These are phyloP conservation scores for Galago senegalensis DNA, from an alignment of 2,797 vertebrate species.

Conservation along the genomic window DNA sequence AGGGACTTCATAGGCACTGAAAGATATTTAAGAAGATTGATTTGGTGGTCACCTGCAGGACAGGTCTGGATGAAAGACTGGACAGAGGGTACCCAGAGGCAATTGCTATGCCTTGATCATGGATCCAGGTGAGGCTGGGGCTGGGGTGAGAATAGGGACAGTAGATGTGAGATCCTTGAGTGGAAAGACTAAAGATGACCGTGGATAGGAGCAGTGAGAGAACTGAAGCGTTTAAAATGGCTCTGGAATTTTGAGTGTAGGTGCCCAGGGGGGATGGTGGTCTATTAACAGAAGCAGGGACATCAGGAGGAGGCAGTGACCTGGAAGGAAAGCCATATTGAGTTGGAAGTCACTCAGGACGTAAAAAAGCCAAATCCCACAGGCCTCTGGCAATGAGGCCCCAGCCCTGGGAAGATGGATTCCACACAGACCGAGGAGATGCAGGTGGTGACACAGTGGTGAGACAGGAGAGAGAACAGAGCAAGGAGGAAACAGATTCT, in stretches of 20 bases:
- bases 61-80: neutral
- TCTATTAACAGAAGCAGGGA: conserved; percentile 52
- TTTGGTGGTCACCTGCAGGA: neutral
- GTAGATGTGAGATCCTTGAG: neutral
- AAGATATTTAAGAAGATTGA: neutral
- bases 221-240: neutral
- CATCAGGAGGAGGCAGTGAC: neutral
- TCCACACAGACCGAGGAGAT: neutral
- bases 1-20: neutral
- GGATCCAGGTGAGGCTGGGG: neutral
- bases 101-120: no score
- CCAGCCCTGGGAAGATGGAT: neutral
- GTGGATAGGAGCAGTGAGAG: neutral
- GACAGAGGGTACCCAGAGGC: neutral
- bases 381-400: neutral
- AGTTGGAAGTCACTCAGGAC: neutral
- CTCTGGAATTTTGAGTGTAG: conserved; percentile 30
- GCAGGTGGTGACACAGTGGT: neutral
- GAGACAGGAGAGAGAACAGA: neutral
- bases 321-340: conserved; percentile 25
- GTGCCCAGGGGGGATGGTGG: neutral
- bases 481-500: neutral
- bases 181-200: neutral
- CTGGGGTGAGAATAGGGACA: neutral
- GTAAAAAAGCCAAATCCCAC: neutral